Evolutionary conservation across 1,140 invertebrate species (phyloP).

Genomic region (Myzus persicae): DNA sequence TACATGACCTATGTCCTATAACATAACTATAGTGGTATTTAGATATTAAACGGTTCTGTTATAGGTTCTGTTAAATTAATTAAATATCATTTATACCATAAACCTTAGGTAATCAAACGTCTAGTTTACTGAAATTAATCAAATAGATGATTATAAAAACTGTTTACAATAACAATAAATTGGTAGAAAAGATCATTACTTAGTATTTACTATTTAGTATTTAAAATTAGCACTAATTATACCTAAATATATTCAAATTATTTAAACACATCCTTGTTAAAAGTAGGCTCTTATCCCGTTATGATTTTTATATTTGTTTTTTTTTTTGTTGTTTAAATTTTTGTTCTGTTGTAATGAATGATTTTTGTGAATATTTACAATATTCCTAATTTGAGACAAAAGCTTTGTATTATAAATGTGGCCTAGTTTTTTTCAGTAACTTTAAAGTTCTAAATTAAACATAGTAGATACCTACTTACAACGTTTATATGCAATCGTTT

Average conservation of each 20-base stretch:
- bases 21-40: neutral
- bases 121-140: neutral
- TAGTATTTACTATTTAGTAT: neutral
- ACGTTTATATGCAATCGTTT: neutral
- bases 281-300: neutral
- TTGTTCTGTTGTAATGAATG: neutral
- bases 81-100: neutral
- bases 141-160: neutral
- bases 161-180: neutral
- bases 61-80: too few relatives aligned
- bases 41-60: neutral
- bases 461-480: neutral
- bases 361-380: neutral
- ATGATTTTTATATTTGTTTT: neutral
- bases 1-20: neutral
- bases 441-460: neutral
- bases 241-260: neutral
- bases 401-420: neutral
- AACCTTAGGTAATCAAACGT: neutral
- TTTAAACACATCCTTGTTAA: neutral
- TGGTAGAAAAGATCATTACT: neutral
- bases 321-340: neutral
- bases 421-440: neutral
- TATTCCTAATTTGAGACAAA: neutral
- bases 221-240: neutral